Evolutionary conservation across 2,888 invertebrate genomes (phyloP), one percentile per base, ranked within the genome.

Genomic region (Caenorhabditis becei): DNA sequence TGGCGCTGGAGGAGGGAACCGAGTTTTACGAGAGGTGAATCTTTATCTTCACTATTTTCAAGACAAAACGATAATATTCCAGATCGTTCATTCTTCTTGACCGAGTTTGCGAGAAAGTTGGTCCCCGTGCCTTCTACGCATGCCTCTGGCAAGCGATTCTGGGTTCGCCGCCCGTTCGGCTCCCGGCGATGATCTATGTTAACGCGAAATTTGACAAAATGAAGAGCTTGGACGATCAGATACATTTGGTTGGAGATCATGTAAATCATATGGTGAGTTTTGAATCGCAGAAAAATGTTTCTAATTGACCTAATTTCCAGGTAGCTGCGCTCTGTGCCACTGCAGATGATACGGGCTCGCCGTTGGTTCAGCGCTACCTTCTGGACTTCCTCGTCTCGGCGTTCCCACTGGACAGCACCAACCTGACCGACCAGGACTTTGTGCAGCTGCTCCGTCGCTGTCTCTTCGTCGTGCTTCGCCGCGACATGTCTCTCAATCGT

Each of bases 401-500:
- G 28, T 95, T 96, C 91, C 96, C 96, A 18, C 94, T 96, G 93
- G 95, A 95, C 89, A 94, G 94, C 79, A 94, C 95, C 89, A 93
- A 84, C 59, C 80, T 90, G 54, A 83, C 87, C 1, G 79, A 84
- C 23, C 78, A 81, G 2, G 88, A 90, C 56, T 83, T 88, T 63
- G 87, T 90, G 5, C 87, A 90, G 67, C 74, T 91, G 18, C 83
- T 89, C 32, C 83, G 86, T 23, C 82, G 88, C 26, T 88, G 88
- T 28, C 92, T 96, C 65, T 92, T 92, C 80, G 93, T 93, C 2
- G 94, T 96, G 82, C 92, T 96, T 61, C 92, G 96, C 53, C 93
- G 96, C 80, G 96, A 96, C 91, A 96, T 96, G 95, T 96, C 96
- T 32, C 93, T 96, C 16, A 96, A 96, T 91, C 93, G 95, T 84